Conservation (phyloP, 2,797 vertebrate species). For the Enteromius treurensis region DNA sequence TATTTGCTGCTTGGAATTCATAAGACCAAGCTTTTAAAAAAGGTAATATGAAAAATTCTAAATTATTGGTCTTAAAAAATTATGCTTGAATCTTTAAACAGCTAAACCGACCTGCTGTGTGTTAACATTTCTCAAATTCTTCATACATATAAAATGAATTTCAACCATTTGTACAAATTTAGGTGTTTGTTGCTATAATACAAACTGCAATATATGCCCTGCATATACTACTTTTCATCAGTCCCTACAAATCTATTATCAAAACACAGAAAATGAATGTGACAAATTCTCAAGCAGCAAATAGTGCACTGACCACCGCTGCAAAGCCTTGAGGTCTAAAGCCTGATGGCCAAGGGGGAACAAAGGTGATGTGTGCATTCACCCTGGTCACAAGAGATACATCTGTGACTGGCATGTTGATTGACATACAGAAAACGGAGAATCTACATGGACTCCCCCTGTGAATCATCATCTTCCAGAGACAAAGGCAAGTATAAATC, state of each 20-base stretch:
- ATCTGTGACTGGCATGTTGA: constrained; percentile 48
- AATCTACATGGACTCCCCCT: constrained; percentile 94
- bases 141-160: constrained; percentile 42
- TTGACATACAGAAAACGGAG: constrained; percentile 42
- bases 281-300: constrained; percentile 77
- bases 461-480: constrained; percentile 96
- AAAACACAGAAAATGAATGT: constrained; percentile 48
- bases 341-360: constrained; percentile 29
- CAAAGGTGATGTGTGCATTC: constrained; percentile 55
- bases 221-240: constrained; percentile 54
- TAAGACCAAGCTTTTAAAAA: constrained; percentile 50
- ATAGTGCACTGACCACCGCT: constrained; percentile 65
- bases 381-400: constrained; percentile 67
- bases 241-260: constrained; percentile 40
- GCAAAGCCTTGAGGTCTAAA: constrained; percentile 59
- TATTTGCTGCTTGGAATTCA: constrained; percentile 76
- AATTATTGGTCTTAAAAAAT: constrained; percentile 36
- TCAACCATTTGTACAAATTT: constrained; percentile 41
- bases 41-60: constrained; percentile 40
- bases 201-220: constrained; percentile 55
- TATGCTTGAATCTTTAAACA: constrained; percentile 17
- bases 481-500: constrained; percentile 97
- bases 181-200: constrained; percentile 14
- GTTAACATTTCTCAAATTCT: constrained; percentile 15
- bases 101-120: constrained; percentile 42